Conservation (phyloP, 2,888 invertebrate genomes). For the Bugulina stolonifera region DNA sequence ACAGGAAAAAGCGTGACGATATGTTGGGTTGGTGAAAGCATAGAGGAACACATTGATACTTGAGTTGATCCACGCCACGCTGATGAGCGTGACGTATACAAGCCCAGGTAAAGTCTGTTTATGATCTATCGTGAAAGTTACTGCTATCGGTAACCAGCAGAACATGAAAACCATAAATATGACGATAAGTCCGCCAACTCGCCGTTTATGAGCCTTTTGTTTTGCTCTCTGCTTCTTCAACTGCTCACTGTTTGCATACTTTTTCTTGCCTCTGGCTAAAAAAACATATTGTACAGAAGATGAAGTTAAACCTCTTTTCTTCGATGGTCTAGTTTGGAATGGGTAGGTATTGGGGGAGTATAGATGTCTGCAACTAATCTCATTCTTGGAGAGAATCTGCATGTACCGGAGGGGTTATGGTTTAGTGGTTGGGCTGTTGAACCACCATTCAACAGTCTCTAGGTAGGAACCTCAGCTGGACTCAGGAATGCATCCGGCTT, state of each 20-base stretch:
- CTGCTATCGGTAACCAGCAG: constrained; percentile 14
- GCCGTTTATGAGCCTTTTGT: constrained; percentile 2
- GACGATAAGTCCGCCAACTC: background rate
- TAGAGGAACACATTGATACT: constrained; percentile 6
- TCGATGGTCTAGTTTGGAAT: no score
- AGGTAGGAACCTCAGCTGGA: no score
- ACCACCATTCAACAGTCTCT: no score
- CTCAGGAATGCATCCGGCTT: no score
- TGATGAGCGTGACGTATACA: constrained; percentile 5
- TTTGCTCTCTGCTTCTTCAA: constrained; percentile 17
- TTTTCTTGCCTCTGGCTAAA: background rate
- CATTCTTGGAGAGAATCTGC: no score
- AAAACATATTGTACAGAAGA: no score
- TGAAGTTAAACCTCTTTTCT: no score
- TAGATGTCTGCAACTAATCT: no score
- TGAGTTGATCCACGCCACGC: constrained; percentile 22
- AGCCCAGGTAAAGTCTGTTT: constrained; percentile 5
- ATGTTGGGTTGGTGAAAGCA: constrained; percentile 8
- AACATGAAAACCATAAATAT: constrained; percentile 16
- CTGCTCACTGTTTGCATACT: background rate
- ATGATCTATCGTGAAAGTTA: constrained; percentile 13
- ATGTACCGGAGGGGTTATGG: no score
- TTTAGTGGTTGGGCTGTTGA: no score
- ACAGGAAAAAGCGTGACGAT: constrained; percentile 3
- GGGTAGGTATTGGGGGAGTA: no score